Evolutionary conservation across 2,797 vertebrate species (phyloP).

Genomic region (Siniperca undulata): DNA sequence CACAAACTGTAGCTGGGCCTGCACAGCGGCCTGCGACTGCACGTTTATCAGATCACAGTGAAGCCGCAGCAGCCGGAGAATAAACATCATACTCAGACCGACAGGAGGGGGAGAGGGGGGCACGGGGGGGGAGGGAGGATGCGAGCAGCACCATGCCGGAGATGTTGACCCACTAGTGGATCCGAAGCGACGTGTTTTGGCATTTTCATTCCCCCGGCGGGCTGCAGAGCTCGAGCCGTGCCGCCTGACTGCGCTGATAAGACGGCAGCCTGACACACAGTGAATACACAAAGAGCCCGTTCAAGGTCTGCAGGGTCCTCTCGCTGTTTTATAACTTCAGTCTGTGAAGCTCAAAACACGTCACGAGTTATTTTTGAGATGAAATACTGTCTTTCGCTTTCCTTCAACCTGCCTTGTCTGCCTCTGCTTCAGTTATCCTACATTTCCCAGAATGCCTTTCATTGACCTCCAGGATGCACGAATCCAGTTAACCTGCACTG

Average conservation of each 20-base stretch:
- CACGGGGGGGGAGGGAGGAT: background rate
- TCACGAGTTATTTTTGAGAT: background rate
- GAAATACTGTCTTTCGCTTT: background rate
- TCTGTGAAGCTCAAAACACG: slow-evolving; percentile 9
- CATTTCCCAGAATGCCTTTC: slow-evolving; percentile 51
- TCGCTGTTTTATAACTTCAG: slow-evolving; percentile 13
- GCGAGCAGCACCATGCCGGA: slow-evolving; percentile 20
- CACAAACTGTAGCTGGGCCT: background rate
- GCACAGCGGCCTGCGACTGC: slow-evolving; percentile 4
- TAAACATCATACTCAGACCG: slow-evolving; percentile 4
- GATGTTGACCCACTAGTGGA: slow-evolving; percentile 34
- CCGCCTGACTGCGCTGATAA: slow-evolving; percentile 52
- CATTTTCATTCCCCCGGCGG: slow-evolving; percentile 49
- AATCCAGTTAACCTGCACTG: background rate
- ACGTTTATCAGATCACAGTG: background rate
- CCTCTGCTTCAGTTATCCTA: slow-evolving; percentile 10
- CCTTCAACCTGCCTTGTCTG: background rate
- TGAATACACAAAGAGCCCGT: slow-evolving; percentile 36
- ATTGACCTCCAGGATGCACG: slow-evolving; percentile 1
- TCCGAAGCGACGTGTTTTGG: slow-evolving; percentile 50
- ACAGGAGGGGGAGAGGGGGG: background rate
- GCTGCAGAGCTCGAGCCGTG: slow-evolving; percentile 24
- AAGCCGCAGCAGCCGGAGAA: slow-evolving; percentile 13
- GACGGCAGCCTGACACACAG: slow-evolving; percentile 20
- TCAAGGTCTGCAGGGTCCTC: slow-evolving; percentile 24